Percentiles rank a stretch among this genome's conserved stretches.
Evolutionary conservation across 2,797 vertebrate genomes (phyloP).

Genomic region (Botia almorhae): DNA sequence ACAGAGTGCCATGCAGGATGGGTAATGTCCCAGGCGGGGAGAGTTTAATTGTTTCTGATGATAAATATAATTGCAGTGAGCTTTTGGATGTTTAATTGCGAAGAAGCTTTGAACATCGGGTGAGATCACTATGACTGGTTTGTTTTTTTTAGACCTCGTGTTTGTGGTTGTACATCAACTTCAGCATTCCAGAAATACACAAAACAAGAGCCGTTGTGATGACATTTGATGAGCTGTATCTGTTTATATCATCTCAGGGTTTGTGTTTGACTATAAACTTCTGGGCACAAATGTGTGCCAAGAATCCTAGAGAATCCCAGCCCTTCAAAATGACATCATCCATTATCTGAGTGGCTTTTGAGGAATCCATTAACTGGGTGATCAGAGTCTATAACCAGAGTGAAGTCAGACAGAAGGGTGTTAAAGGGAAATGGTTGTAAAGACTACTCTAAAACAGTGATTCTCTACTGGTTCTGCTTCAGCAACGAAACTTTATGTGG

Average conservation of each 20-base stretch:
- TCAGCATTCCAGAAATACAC: slow-evolving; percentile 20
- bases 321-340: slow-evolving; percentile 51
- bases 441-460: no score
- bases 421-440: slow-evolving; percentile 25
- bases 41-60: slow-evolving; percentile 59
- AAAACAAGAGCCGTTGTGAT: background rate
- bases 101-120: slow-evolving; percentile 2
- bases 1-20: slow-evolving; percentile 67
- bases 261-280: slow-evolving; percentile 42
- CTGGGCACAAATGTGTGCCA: slow-evolving; percentile 40
- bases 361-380: slow-evolving; percentile 54
- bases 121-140: slow-evolving; percentile 22
- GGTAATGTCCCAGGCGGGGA: slow-evolving; percentile 55
- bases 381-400: slow-evolving; percentile 42
- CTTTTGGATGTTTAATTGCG: slow-evolving; percentile 56
- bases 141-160: slow-evolving; percentile 18
- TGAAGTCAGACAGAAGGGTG: slow-evolving; percentile 1
- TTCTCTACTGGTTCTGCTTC: no score
- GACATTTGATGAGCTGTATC: slow-evolving; percentile 4
- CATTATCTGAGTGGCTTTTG: slow-evolving; percentile 52
- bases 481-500: no score
- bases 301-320: slow-evolving; percentile 47
- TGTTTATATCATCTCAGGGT: background rate
- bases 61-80: slow-evolving; percentile 78
- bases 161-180: slow-evolving; percentile 1